These are phyloP conservation scores for Druon quercuslanigerum DNA, from an alignment of 1,140 invertebrate species.

Conservation along the genomic window DNA sequence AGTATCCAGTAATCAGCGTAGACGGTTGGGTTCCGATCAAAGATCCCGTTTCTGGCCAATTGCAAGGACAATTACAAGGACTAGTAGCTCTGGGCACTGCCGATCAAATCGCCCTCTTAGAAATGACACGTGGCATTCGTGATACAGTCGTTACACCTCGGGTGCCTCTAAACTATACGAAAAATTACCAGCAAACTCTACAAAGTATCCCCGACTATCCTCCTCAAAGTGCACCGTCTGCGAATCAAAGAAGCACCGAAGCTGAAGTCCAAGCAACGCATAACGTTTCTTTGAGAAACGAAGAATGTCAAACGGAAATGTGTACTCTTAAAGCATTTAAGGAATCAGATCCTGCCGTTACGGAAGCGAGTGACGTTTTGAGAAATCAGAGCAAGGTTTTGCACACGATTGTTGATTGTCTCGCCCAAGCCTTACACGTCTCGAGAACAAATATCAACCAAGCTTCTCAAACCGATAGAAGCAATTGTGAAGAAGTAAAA, in stretches of 20 bases:
- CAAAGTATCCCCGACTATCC: not conserved
- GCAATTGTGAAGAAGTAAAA: not conserved
- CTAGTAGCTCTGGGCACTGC: constrained; percentile 79
- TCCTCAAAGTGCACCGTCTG: not conserved
- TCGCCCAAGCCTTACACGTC: constrained; percentile 46
- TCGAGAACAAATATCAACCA: constrained; percentile 41
- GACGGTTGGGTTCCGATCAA: constrained; percentile 78
- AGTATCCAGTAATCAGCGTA: constrained; percentile 79
- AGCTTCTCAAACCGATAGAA: constrained; percentile 51
- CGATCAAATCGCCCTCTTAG: constrained; percentile 77
- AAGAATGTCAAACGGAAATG: constrained; percentile 69
- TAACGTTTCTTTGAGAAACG: constrained; percentile 44
- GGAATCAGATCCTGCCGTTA: not conserved
- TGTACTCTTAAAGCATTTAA: constrained; percentile 57
- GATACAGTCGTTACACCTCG: constrained; percentile 56
- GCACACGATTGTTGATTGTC: constrained; percentile 48
- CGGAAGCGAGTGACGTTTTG: not conserved
- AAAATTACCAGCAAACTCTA: not conserved
- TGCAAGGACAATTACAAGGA: constrained; percentile 76
- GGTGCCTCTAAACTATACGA: not conserved
- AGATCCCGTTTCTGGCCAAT: constrained; percentile 68
- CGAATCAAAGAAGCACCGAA: constrained; percentile 4
- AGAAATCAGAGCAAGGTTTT: constrained; percentile 36
- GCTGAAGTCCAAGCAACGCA: not conserved
- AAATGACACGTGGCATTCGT: constrained; percentile 75